These are phyloP conservation scores for Cephus nigrinus DNA, from an alignment of 2,888 invertebrate species.

Conservation along the genomic window DNA sequence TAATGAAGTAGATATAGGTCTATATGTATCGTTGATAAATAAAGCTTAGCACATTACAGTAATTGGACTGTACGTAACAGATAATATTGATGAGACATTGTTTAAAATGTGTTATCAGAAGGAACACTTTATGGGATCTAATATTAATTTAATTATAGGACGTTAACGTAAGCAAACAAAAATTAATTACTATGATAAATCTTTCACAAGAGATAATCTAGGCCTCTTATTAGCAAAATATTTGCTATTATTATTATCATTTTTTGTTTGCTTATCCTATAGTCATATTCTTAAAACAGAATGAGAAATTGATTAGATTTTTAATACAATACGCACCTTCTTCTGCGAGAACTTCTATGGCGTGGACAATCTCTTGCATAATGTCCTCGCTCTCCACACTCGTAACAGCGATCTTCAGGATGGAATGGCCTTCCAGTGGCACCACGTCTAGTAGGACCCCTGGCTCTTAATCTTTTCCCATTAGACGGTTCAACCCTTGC, in stretches of 20 bases:
- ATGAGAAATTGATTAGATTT: slow-evolving; percentile 17
- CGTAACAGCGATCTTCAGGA: slow-evolving; percentile 93
- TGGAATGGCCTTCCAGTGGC: slow-evolving; percentile 78
- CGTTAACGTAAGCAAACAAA: neutral
- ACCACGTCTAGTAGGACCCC: slow-evolving; percentile 70
- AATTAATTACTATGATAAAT: neutral
- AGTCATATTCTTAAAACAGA: slow-evolving; percentile 14
- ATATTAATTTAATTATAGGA: neutral
- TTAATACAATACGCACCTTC: slow-evolving; percentile 45
- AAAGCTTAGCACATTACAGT: neutral
- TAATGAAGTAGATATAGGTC: neutral
- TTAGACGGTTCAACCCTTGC: slow-evolving; percentile 94
- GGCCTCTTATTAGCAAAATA: slow-evolving; percentile 1
- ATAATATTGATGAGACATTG: neutral
- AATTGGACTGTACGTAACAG: neutral
- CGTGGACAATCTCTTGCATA: slow-evolving; percentile 91
- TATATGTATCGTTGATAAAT: neutral
- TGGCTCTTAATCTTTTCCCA: slow-evolving; percentile 75
- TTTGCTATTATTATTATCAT: neutral
- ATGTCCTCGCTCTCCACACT: slow-evolving; percentile 93
- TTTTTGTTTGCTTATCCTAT: slow-evolving; percentile 19
- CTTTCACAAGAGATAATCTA: neutral
- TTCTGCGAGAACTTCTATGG: slow-evolving; percentile 70
- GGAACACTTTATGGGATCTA: neutral
- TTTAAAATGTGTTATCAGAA: neutral